These are phyloP conservation scores for Scytalopus superciliaris DNA, from an alignment of 2,113 vertebrate species.

Conservation along the genomic window DNA sequence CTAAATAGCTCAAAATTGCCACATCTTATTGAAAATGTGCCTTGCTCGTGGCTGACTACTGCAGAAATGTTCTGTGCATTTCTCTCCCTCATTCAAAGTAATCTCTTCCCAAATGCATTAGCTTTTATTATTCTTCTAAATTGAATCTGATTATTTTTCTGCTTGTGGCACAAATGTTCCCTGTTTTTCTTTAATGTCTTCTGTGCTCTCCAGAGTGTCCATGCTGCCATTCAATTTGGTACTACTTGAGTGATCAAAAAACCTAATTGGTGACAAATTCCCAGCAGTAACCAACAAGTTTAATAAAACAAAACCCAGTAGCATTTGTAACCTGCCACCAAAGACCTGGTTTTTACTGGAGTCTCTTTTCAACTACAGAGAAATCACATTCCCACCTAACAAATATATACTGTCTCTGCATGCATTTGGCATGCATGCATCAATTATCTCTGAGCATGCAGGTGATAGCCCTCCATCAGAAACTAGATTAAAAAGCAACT, in stretches of 20 bases:
- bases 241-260: neutral
- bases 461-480: conserved; percentile 32
- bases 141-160: conserved; percentile 30
- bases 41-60: neutral
- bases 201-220: neutral
- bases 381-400: neutral
- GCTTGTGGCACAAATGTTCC: neutral
- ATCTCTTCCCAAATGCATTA: conserved; percentile 26
- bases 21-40: neutral
- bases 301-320: neutral
- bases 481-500: conserved; percentile 40
- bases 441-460: neutral
- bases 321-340: neutral
- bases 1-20: neutral
- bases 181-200: conserved; percentile 10
- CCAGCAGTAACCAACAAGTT: neutral
- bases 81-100: conserved; percentile 10
- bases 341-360: neutral
- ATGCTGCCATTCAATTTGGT: neutral
- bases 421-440: neutral
- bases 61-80: neutral
- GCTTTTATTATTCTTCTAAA: conserved; percentile 56
- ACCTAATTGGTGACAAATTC: neutral
- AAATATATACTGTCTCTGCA: neutral
- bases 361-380: neutral